Evolutionary conservation across 2,797 vertebrate genomes (phyloP), one percentile per base, ranked within the genome.

Genomic region (Microctenopoma steveboyesi): DNA sequence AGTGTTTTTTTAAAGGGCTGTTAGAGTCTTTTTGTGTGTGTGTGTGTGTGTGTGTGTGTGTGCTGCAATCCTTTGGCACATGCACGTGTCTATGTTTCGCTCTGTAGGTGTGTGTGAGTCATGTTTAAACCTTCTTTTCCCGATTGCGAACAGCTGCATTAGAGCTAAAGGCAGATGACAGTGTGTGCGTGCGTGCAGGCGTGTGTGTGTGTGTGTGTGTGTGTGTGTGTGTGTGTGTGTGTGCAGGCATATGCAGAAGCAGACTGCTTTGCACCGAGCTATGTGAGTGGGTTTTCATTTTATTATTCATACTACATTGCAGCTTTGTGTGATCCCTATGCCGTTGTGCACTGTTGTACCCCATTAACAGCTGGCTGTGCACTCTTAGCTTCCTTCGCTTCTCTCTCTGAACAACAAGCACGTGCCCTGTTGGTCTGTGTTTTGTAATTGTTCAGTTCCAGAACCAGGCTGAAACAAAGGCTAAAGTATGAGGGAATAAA

Each of bases 41-140:
- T 52, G 18, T 15, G 18, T 62, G 66, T 16, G 53, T 28, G 28
- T 18, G 50, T 33, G 18, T 62, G 66, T 16, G 53, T 28, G 28
- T 18, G 50, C 8, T 14, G 58, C 74, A 47, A 37, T 51, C 28
- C 5, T 62, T 76, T 63, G 43, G 64, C 25, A 54, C 12, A 63
- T 46, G 4, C 18, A n/a, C 68, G 33, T 64, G 57, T 74, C 48
- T 60, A 1, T 70, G 59, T 68, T 75, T 35, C 63, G 10, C 22
- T 78, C 66, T 52, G 67, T 71, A 48, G 25, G 64, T 61, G 45
- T 69, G 53, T 49, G 53, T 64, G 60, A 73, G 63, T 79, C 74
- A 77, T 58, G n/a, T 43, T 51, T 56, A 67, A 53, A 37, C 67
- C 40, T 56, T 16, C 7, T 54, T 14, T 53, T 37, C 28, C 51